A percentile compares a stretch with the other conserved stretches of the same genome.
Conservation (phyloP, 1,140 invertebrate genomes). For the Saccostrea echinata region DNA sequence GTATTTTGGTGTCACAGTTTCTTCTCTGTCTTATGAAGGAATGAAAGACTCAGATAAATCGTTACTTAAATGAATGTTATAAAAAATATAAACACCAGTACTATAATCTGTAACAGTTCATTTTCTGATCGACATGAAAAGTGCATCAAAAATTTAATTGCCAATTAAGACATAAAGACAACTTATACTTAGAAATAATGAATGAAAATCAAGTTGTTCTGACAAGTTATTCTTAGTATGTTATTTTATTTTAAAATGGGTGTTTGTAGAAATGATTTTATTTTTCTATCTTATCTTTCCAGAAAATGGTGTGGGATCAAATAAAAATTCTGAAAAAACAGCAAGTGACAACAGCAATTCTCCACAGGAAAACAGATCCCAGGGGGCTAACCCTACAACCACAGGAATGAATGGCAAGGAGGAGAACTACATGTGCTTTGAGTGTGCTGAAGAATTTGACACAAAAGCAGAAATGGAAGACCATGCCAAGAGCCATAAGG, state of each 20-base stretch:
- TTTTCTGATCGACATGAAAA: too few species aligned
- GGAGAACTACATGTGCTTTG: constrained; percentile 54
- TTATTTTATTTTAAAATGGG: not conserved
- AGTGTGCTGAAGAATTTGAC: constrained; percentile 58
- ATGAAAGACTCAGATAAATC: too few species aligned
- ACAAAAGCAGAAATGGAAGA: constrained; percentile 50
- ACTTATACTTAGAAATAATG: too few species aligned
- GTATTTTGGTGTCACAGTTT: too few species aligned
- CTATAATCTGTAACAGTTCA: not conserved
- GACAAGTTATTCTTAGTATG: too few species aligned
- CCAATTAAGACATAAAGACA: too few species aligned
- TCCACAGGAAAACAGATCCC: not conserved
- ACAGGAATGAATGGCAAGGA: constrained; percentile 37
- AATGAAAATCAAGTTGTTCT: too few species aligned
- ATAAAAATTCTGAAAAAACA: not conserved
- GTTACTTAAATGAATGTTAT: too few species aligned
- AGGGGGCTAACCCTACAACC: not conserved
- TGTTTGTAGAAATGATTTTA: not conserved
- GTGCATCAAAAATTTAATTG: too few species aligned
- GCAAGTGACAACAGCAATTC: not conserved
- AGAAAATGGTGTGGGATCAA: not conserved
- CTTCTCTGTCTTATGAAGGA: too few species aligned
- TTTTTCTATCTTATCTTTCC: constrained; percentile 5
- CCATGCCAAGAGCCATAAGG: constrained; percentile 54
- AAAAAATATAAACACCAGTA: too few species aligned